Evolutionary conservation across 1,140 invertebrate species (phyloP).

Genomic region (Drosophila parvula): DNA sequence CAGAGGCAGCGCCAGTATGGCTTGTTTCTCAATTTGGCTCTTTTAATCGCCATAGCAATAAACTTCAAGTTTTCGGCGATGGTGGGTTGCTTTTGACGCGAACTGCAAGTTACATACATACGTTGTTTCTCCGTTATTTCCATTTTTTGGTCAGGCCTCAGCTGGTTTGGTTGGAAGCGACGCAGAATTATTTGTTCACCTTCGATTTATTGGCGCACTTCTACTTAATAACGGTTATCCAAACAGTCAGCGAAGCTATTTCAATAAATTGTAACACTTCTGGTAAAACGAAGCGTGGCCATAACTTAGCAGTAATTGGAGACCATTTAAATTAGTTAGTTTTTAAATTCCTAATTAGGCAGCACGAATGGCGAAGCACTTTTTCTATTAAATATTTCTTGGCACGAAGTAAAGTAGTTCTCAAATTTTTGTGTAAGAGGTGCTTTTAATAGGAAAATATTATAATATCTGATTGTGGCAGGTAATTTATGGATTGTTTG

Average conservation of each 20-base stretch:
- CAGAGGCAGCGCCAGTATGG: conserved; percentile 35
- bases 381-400: background rate
- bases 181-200: conserved; percentile 57
- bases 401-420: background rate
- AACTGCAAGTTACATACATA: conserved; percentile 24
- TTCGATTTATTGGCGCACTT: conserved; percentile 46
- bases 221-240: conserved; percentile 18
- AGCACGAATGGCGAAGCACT: conserved; percentile 1
- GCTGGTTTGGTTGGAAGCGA: conserved; percentile 29
- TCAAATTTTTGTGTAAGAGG: background rate
- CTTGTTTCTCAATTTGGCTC: conserved; percentile 47
- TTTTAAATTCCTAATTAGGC: conserved; percentile 28
- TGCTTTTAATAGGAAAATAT: background rate
- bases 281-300: conserved; percentile 7
- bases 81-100: conserved; percentile 42
- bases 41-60: conserved; percentile 75
- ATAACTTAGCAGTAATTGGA: conserved; percentile 9
- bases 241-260: conserved; percentile 13
- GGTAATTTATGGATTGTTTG: too few relatives aligned
- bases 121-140: background rate
- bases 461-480: background rate
- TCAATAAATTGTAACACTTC: conserved; percentile 13
- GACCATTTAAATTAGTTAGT: conserved; percentile 29
- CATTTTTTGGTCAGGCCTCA: conserved; percentile 48
- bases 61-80: conserved; percentile 75